These are phyloP conservation scores for Seira musarum DNA, from an alignment of 2,888 invertebrate genomes.

Conservation along the genomic window DNA sequence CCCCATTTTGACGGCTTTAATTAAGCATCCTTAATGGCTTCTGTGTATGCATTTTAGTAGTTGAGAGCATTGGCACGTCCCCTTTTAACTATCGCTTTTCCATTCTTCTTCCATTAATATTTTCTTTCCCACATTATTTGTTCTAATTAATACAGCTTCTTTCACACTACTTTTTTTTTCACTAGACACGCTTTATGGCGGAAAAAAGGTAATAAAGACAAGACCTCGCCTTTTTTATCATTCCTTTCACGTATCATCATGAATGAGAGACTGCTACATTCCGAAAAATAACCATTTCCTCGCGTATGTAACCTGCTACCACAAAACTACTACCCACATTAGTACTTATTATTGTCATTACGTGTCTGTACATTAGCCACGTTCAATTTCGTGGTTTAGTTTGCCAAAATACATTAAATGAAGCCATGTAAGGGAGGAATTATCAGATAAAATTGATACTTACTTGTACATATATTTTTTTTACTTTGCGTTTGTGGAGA, in stretches of 20 bases:
- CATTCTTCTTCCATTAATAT: not conserved
- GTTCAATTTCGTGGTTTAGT: not conserved
- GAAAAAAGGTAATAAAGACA: not conserved
- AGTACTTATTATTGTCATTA: no score
- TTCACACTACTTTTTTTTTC: no score
- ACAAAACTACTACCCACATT: no score
- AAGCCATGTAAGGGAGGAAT: not conserved
- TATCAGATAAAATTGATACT: not conserved
- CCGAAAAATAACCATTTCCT: not conserved
- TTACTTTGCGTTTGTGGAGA: no score
- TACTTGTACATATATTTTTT: no score
- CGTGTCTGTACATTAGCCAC: no score
- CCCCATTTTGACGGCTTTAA: not conserved
- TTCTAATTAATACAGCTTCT: no score
- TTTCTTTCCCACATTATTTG: no score
- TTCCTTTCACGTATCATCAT: no score
- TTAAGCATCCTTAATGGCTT: not conserved
- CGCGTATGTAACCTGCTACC: no score
- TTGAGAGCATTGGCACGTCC: not conserved
- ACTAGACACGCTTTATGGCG: not conserved
- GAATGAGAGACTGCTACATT: not conserved
- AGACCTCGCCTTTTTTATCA: not conserved
- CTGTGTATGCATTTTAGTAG: not conserved
- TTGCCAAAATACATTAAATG: not conserved
- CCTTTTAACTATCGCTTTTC: not conserved